Evolutionary conservation across 2,113 vertebrate species (phyloP).

Genomic region (Pterophyllum scalare): DNA sequence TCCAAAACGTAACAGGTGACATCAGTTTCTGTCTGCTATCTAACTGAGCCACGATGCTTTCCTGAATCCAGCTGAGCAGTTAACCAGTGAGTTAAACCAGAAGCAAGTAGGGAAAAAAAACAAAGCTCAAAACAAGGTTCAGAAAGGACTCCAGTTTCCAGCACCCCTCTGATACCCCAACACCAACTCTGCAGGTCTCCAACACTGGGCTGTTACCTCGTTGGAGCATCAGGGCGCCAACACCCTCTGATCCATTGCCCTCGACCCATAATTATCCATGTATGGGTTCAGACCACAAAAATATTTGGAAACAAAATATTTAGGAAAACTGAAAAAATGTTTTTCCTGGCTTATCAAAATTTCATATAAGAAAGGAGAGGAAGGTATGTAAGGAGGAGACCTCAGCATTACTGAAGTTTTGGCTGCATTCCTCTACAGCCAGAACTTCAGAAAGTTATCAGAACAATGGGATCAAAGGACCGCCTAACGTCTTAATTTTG

Average conservation of each 20-base stretch:
- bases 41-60: neutral
- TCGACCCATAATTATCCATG: neutral
- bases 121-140: too few relatives aligned
- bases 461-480: constrained; percentile 41
- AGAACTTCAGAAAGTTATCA: neutral
- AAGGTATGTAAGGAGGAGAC: too few relatives aligned
- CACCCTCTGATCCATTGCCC: neutral
- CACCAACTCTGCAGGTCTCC: neutral
- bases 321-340: neutral
- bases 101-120: neutral
- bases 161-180: neutral
- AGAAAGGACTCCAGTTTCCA: neutral
- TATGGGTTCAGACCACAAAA: neutral
- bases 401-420: neutral
- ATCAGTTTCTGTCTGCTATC: neutral
- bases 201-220: neutral
- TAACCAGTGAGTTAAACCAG: neutral
- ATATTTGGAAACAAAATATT: neutral
- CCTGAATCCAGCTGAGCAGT: neutral
- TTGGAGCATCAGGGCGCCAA: neutral
- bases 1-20: neutral
- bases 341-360: neutral
- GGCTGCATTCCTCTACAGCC: neutral
- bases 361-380: neutral
- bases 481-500: neutral